Percentiles rank a stretch among this genome's conserved stretches.
Evolutionary conservation across 92 coral and sea anemone genomes (phyloP).

Genomic region (Montipora capitata): DNA sequence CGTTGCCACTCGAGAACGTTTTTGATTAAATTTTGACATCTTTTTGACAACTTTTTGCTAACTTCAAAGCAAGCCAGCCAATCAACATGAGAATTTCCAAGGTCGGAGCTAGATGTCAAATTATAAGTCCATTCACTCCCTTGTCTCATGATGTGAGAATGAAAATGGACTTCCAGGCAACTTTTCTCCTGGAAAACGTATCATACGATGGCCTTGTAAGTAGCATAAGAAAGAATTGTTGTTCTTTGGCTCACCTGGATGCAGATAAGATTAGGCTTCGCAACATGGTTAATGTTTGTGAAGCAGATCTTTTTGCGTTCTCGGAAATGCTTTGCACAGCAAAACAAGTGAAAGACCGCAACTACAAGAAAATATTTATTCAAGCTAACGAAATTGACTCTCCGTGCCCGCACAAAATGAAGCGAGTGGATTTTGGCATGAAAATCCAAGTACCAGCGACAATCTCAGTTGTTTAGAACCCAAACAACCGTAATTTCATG

Average conservation of each 20-base stretch:
- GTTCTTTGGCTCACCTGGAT: conserved; percentile 16
- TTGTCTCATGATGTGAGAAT: too few species aligned
- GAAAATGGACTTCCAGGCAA: too few species aligned
- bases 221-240: conserved; percentile 20
- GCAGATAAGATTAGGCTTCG: conserved; percentile 22
- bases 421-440: neutral
- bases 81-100: too few species aligned
- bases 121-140: too few species aligned
- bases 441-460: neutral
- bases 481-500: neutral
- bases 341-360: conserved; percentile 4
- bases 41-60: too few species aligned
- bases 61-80: too few species aligned
- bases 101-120: too few species aligned
- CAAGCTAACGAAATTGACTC: conserved; percentile 23
- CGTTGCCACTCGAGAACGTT: too few species aligned
- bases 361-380: conserved; percentile 9
- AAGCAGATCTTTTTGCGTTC: conserved; percentile 19
- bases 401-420: neutral
- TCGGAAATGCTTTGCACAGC: conserved; percentile 20
- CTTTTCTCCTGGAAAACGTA: neutral
- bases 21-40: too few species aligned
- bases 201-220: conserved; percentile 20
- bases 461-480: neutral
- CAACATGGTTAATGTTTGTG: conserved; percentile 1